Percentiles rank a stretch among this genome's conserved stretches.
phyloP scores from a whole-genome alignment of 2,797 vertebrate species.

The Triplophysa bombifrons region DNA sequence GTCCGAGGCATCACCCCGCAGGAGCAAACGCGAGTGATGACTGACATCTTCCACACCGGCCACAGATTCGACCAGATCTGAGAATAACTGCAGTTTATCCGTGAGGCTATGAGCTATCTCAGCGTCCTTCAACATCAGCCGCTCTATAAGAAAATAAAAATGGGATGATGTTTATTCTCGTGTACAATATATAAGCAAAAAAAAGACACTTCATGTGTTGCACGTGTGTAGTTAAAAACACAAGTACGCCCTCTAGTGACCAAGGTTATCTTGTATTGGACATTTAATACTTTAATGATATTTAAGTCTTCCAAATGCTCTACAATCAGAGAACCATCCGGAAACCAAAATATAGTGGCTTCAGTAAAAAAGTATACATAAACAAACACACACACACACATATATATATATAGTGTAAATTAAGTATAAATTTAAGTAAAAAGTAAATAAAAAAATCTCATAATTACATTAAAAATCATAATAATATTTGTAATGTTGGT shows the following conservation, averaged over 20 bases:
- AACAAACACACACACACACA: too few species aligned
- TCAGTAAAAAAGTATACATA: too few species aligned
- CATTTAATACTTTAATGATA: too few species aligned
- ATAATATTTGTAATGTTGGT: not conserved
- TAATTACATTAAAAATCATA: not conserved
- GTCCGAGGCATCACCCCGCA: constrained; percentile 81
- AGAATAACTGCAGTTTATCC: constrained; percentile 92
- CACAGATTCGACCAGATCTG: constrained; percentile 83
- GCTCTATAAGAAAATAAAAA: constrained; percentile 71
- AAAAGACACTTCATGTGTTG: not conserved
- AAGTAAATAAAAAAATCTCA: not conserved
- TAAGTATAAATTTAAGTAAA: too few species aligned
- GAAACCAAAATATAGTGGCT: too few species aligned
- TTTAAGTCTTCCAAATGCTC: too few species aligned
- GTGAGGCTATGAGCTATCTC: constrained; percentile 82
- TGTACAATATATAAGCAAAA: not conserved
- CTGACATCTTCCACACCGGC: constrained; percentile 77
- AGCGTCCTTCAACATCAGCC: constrained; percentile 82
- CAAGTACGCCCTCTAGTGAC: constrained; percentile 62
- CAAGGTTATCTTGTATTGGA: too few species aligned
- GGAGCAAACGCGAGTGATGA: constrained; percentile 72
- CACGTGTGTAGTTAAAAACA: not conserved
- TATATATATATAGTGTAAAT: too few species aligned
- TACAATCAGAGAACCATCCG: too few species aligned
- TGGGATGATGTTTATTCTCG: not conserved